Evolutionary conservation across 2,888 invertebrate species (phyloP), one percentile per base, ranked within the genome.

Genomic region (Dasypolia templi): DNA sequence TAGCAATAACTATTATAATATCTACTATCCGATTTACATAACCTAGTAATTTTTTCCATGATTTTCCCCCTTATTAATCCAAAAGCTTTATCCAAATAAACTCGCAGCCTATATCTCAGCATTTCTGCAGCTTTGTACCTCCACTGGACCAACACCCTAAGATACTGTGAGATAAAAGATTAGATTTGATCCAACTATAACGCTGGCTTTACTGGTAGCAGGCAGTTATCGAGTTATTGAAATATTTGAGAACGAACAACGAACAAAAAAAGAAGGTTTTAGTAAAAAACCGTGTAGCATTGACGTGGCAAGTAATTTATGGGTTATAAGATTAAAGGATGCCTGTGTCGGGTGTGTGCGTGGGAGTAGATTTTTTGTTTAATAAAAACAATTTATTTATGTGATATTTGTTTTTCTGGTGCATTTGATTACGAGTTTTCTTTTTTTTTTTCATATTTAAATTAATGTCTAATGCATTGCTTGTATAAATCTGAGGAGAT

Each of bases 201-300:
- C 84, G 70, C 75, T 39, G 19, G 35, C 53, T 67, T 73, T 79
- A 87, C 85, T 85, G 73, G 86, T 81, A 87, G 86, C 86, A 65
- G 56, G 46, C 75, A 77, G 81, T 85, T 86, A 86, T 85, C 86
- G 82, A 85, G 78, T 85, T 86, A 87, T 86, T 85, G 86, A 86
- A 86, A 86, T 86, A 86, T 86, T 86, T 85, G 84, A 64, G 72
- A 79, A 66, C 56, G 64, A 61, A 64, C 53, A 78, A 53, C 39
- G 46, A 42, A 68, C 56, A 75, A 69, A 77, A 78, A 85, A 78
- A 82, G 44, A 67, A 62, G 72, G 65, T 71, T 81, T 59, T 73
- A 66, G 65, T 80, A 75, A 83, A 86, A 86, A 87, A 85, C 66
- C 64, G 65, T 85, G 86, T 87, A 85, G 58, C 75, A 78, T 77